Conservation (phyloP, 1,140 invertebrate species). For the Drosophila grimshawi region DNA sequence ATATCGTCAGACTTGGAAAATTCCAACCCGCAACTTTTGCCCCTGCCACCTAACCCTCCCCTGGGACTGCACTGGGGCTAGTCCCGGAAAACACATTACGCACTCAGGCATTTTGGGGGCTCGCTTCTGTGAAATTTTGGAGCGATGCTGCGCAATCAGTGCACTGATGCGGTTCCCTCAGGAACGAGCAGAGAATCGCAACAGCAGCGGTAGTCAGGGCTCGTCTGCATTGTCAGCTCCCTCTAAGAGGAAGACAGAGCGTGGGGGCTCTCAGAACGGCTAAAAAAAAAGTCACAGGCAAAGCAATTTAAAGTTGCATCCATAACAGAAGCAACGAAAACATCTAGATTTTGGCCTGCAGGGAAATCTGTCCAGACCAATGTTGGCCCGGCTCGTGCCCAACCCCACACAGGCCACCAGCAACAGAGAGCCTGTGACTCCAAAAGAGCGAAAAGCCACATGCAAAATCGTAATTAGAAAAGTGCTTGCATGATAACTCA, state of each 20-base stretch:
- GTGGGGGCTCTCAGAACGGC: conserved; percentile 22
- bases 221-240: conserved; percentile 70
- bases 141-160: conserved; percentile 80
- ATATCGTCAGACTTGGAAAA: conserved; percentile 61
- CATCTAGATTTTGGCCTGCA: conserved; percentile 58
- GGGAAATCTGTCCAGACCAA: conserved; percentile 77
- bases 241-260: background rate
- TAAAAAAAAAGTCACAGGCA: conserved; percentile 76
- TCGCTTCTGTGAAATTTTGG: conserved; percentile 75
- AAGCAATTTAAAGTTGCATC: conserved; percentile 82
- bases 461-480: conserved; percentile 75
- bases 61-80: conserved; percentile 28
- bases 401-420: conserved; percentile 23
- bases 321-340: conserved; percentile 66
- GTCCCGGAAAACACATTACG: conserved; percentile 70
- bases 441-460: background rate
- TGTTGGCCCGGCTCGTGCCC: conserved; percentile 49
- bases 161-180: conserved; percentile 78
- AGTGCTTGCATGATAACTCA: conserved; percentile 79
- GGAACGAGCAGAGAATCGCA: conserved; percentile 48
- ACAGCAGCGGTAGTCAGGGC: conserved; percentile 44
- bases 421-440: conserved; percentile 6
- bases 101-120: conserved; percentile 73
- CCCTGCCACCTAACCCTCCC: background rate
- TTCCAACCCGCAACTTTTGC: background rate